Conservation (phyloP, 2,888 invertebrate genomes). For the Tethea ocularis region DNA sequence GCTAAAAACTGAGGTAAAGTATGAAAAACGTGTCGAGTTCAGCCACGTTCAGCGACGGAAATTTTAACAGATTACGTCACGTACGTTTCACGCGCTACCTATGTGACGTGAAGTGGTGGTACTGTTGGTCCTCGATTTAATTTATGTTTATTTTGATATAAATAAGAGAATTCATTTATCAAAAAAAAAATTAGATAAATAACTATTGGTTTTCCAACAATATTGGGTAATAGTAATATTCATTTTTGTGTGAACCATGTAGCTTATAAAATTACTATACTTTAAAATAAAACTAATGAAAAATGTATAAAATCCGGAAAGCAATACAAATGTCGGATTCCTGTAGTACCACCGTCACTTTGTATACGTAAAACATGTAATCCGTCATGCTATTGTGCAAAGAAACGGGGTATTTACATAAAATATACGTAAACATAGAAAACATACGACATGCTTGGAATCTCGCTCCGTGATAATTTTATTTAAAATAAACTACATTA, state of each 20-base stretch:
- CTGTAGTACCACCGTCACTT: conserved; percentile 21
- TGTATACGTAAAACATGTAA: conserved; percentile 31
- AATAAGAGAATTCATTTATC: too few species aligned
- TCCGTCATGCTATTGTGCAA: conserved; percentile 33
- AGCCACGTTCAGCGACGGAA: conserved; percentile 29
- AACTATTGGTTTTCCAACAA: too few species aligned
- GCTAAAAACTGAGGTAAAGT: conserved; percentile 25
- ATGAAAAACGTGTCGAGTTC: conserved; percentile 38
- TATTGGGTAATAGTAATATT: too few species aligned
- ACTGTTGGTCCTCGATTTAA: conserved; percentile 29
- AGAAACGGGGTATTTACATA: conserved; percentile 29
- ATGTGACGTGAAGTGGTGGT: conserved; percentile 16
- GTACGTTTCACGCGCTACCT: conserved; percentile 37
- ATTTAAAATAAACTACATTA: neutral
- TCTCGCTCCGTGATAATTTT: neutral
- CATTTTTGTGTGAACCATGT: too few species aligned
- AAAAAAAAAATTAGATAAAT: too few species aligned
- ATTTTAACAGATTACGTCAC: conserved; percentile 54
- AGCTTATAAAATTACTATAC: too few species aligned
- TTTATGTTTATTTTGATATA: neutral
- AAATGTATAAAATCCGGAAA: too few species aligned
- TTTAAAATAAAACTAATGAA: too few species aligned
- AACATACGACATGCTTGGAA: neutral
- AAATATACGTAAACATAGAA: conserved; percentile 24
- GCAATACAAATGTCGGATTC: conserved; percentile 13